Conservation (phyloP, 2,888 invertebrate genomes). For the Mycogona germanica region DNA sequence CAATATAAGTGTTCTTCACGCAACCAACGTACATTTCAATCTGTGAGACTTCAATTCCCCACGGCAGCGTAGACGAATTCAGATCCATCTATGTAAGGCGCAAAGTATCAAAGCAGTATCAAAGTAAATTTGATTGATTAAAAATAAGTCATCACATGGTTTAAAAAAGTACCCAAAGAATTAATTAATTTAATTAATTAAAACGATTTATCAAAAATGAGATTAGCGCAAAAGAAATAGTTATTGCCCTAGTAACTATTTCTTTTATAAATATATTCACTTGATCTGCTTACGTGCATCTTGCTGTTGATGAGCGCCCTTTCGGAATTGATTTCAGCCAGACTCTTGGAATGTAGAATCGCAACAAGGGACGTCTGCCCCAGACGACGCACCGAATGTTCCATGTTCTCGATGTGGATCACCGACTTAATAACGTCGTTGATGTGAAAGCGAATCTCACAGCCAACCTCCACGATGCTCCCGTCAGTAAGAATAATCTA, state of each 20-base stretch:
- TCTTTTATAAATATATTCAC: too few species aligned
- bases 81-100: conserved; percentile 7
- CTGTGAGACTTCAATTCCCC: conserved; percentile 17
- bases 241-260: too few species aligned
- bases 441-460: conserved; percentile 16
- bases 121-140: too few species aligned
- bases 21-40: conserved; percentile 13
- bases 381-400: conserved; percentile 10
- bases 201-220: not conserved
- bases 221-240: not conserved
- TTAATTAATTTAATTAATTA: not conserved
- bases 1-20: not conserved
- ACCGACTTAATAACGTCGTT: conserved; percentile 9
- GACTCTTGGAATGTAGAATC: conserved; percentile 3
- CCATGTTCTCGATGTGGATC: conserved; percentile 13
- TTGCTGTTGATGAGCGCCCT: not conserved
- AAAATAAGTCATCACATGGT: not conserved
- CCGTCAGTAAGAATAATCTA: conserved; percentile 17
- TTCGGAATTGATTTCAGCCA: conserved; percentile 1
- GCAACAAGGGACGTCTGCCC: conserved; percentile 8
- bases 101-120: too few species aligned
- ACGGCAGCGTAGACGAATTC: conserved; percentile 6
- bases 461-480: conserved; percentile 15
- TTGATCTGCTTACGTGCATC: conserved; percentile 6
- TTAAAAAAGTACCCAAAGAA: not conserved